Base-by-base conservation (phyloP, 2,113 vertebrate species). In the Aphyosemion australe region DNA sequence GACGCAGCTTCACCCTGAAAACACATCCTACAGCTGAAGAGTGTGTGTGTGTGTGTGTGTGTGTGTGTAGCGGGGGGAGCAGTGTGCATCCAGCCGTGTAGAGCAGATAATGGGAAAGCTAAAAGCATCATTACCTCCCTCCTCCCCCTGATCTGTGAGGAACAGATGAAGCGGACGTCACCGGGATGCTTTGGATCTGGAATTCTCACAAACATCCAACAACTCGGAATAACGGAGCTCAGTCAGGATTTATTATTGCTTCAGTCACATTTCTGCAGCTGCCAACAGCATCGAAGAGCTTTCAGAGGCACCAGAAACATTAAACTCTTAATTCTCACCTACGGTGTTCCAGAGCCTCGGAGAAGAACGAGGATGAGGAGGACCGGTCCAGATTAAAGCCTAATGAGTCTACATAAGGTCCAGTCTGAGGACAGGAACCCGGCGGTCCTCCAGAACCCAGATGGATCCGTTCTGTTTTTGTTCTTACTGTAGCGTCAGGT, bases 51-150 rank as follows among this genome's bases (percentile, higher is more conserved):
- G 13, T 54, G 55, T 20, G 31, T 26, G 52, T 56, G 34, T 57
- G 26, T 26, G 26, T 26, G 26, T 26, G 26, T 26, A 5, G n/a
- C n/a, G 5, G 26, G 26, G 26, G 26, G 26, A 4, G 54, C 69
- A 26, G 69, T 69, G 89, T 84, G 84, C 84, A 67, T 63, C 72
- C 86, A 86, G 41, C 77, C 83, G 42, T 85, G 87, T 65, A 34
- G 64, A 83, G 84, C 57, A 61, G 78, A 82, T 92, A 91, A 93
- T 92, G 90, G 89, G 84, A 90, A 90, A 90, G 80, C 84, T 80
- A 85, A 90, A 74, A 90, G 88, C 87, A 88, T 91, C 87, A 92
- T 92, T 92, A 92, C 82, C 84, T 83, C 85, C 67, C 76, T 76
- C 66, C 66, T 42, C 80, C 68, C 47, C 48, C 34, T 1, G 10